A percentile compares a stretch with the other conserved stretches of the same genome.
Conservation (phyloP, 2,113 vertebrate species). For the Rhombomys opimus region DNA sequence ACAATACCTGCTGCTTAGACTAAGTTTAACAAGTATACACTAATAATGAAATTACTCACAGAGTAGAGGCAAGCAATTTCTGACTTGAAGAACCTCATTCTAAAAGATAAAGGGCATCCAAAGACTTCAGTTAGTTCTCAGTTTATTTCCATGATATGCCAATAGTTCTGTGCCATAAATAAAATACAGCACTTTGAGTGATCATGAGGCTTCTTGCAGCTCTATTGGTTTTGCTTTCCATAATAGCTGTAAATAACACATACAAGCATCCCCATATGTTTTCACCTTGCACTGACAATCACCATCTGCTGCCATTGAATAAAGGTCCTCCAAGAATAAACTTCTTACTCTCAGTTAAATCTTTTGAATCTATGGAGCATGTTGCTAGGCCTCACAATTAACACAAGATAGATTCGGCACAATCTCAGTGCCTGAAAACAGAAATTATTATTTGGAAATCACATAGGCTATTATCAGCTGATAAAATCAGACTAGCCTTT, state of each 20-base stretch:
- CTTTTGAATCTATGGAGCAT: conserved; percentile 15
- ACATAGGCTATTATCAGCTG: background rate
- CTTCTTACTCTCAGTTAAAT: background rate
- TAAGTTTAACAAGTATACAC: background rate
- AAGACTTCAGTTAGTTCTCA: background rate
- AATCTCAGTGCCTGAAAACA: background rate
- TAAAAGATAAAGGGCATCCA: conserved; percentile 4
- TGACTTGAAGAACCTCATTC: background rate
- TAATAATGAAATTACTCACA: background rate
- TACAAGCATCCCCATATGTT: background rate
- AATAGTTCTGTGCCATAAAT: background rate
- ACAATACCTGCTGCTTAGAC: background rate
- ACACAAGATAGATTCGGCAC: background rate
- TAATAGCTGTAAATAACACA: conserved; percentile 22
- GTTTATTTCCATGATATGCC: background rate
- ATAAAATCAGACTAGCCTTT: background rate
- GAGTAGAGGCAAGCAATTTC: background rate
- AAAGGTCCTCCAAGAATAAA: background rate
- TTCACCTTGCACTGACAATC: background rate
- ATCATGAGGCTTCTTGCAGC: background rate
- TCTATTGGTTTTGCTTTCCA: background rate
- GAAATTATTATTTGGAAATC: background rate
- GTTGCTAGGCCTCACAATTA: background rate
- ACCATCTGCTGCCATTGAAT: background rate
- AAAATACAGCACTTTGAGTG: background rate